Evolutionary conservation across 1,140 invertebrate species (phyloP), one percentile per base, ranked within the genome.

Genomic region (Bombus huntii): DNA sequence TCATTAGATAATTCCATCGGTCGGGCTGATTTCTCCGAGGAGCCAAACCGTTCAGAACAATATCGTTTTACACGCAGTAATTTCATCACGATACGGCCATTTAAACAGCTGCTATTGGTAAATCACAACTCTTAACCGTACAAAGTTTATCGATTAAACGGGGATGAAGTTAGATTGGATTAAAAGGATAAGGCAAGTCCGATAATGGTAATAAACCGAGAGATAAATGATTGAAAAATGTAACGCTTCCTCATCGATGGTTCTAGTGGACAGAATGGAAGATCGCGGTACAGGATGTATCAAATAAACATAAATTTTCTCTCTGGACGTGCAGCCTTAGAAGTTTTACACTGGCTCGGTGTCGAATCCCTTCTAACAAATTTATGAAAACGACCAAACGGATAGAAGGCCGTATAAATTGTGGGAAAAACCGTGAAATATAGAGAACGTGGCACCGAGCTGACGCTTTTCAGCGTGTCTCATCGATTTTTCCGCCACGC

Each of bases 1-100:
- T 82, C n/a, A 10, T 75, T 75, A n/a, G 81, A 44, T 37, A 37
- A 82, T 75, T 47, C 22, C 28, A 53, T 65, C 15, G 47, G 28
- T 28, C 12, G 25, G 6, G 28, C 28, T n/a, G 37, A 71, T 81
- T 28, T 39, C 34, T 31, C 25, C 25, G 34, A 76, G 53, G 4
- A 37, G 28, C 12, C 59, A 13, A 62, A 62, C n/a, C 59, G 28
- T 53, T 8, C 28, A n/a, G 28, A 62, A 62, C 28, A 12, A 13
- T 13, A 13, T n/a, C 28, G 28, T 10, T 13, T 62, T 62, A n/a
- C 28, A n/a, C 59, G 59, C 28, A 0, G 28, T 62, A n/a, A 62
- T 62, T 62, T 28, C 25, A 12, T 62, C 10, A 4, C 10, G 47
- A 1, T 47, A 47, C 47, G 47, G 47, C 47, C 0, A 53, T 18